These are phyloP conservation scores for Paguma larvata DNA, from an alignment of 2,797 vertebrate genomes.

Conservation along the genomic window DNA sequence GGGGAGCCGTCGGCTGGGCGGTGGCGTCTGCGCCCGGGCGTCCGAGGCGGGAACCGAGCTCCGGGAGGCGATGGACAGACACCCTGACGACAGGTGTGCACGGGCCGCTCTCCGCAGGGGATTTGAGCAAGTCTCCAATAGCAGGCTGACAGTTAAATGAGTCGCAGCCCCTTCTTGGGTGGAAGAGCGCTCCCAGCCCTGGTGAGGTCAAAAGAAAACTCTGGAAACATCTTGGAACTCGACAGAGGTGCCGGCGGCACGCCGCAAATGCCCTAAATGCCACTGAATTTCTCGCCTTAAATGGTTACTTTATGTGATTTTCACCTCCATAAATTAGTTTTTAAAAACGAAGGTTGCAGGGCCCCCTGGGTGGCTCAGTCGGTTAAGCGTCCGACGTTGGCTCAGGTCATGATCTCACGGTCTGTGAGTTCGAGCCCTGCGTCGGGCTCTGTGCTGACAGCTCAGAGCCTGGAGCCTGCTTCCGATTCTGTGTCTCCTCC, in stretches of 20 bases:
- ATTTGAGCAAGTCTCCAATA: rapidly evolving
- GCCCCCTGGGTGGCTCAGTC: not conserved
- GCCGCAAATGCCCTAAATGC: rapidly evolving
- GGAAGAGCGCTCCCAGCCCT: rapidly evolving
- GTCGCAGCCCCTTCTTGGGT: not conserved
- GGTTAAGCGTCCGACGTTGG: not conserved
- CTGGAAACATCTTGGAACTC: not conserved
- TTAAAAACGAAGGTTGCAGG: not conserved
- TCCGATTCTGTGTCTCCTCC: too few relatives aligned
- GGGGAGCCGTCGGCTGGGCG: rapidly evolving
- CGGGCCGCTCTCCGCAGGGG: not conserved
- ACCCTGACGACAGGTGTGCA: rapidly evolving
- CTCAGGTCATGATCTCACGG: not conserved
- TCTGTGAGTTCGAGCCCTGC: not conserved
- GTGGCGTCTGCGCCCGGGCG: rapidly evolving
- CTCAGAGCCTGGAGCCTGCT: too few relatives aligned
- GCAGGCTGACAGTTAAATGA: not conserved
- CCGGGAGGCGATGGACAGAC: not conserved
- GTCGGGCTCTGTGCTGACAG: not conserved
- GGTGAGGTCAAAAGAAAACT: rapidly evolving
- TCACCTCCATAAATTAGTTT: not conserved
- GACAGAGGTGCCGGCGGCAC: rapidly evolving
- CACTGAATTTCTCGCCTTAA: not conserved
- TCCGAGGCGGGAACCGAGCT: not conserved
- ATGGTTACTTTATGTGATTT: too few relatives aligned